Percentiles rank a stretch among this genome's conserved stretches.
Conservation (phyloP, 2,888 invertebrate species). For the Carcina quercana region DNA sequence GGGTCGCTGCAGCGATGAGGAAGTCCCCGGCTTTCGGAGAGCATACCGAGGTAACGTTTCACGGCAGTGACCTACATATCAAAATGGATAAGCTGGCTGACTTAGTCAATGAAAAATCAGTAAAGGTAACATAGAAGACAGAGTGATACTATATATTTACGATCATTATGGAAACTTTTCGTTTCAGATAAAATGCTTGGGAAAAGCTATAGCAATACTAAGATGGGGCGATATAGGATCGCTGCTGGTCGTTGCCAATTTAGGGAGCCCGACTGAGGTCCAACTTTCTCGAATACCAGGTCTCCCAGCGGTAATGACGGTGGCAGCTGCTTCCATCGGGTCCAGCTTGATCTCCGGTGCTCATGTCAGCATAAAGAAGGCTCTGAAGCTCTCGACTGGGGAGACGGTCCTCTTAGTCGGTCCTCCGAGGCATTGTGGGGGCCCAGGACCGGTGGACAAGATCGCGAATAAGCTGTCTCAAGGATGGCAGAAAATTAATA, state of each 20-base stretch:
- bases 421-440: slow-evolving; percentile 56
- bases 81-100: not conserved
- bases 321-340: slow-evolving; percentile 47
- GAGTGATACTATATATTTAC: not conserved
- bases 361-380: slow-evolving; percentile 41
- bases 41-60: slow-evolving; percentile 45
- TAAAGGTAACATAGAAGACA: not conserved
- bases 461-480: slow-evolving; percentile 60
- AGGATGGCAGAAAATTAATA: slow-evolving; percentile 66
- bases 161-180: not conserved
- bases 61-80: not conserved
- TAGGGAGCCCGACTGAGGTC: slow-evolving; percentile 55
- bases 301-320: slow-evolving; percentile 49
- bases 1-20: slow-evolving; percentile 50
- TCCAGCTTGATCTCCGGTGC: slow-evolving; percentile 42
- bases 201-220: slow-evolving; percentile 48
- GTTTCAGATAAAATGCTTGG: slow-evolving; percentile 73
- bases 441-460: slow-evolving; percentile 63
- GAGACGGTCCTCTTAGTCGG: slow-evolving; percentile 52
- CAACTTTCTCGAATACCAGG: slow-evolving; percentile 61
- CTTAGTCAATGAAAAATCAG: not conserved
- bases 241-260: slow-evolving; percentile 58
- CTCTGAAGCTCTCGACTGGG: slow-evolving; percentile 42
- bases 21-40: slow-evolving; percentile 60
- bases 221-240: slow-evolving; percentile 57